phyloP scores from a whole-genome alignment of 2,113 vertebrate species.

The Paratilapia polleni region DNA sequence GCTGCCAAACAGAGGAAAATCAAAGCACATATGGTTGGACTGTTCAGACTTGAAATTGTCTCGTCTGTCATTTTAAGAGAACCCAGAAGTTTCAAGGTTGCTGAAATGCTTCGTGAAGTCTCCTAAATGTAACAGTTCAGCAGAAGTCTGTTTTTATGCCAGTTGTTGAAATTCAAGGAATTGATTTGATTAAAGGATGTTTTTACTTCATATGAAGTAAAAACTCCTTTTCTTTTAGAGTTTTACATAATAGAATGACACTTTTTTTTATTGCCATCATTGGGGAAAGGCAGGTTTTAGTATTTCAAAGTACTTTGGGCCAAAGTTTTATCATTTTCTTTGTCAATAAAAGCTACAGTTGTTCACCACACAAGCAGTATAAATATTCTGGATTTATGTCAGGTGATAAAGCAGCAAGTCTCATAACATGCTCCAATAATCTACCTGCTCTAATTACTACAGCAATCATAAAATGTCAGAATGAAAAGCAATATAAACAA shows the following conservation, averaged over 20 bases:
- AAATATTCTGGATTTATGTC: conserved; percentile 82
- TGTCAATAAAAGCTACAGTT: conserved; percentile 74
- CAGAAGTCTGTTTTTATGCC: background rate
- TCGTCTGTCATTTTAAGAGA: conserved; percentile 49
- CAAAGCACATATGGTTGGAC: conserved; percentile 60
- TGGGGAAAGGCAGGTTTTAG: background rate
- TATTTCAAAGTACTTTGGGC: conserved; percentile 20
- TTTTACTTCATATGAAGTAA: background rate
- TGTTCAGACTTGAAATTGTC: conserved; percentile 41
- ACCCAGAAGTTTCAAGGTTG: conserved; percentile 49
- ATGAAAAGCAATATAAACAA: conserved; percentile 79
- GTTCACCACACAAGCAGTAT: conserved; percentile 75
- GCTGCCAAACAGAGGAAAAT: conserved; percentile 46
- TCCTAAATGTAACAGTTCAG: background rate
- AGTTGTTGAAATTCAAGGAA: conserved; percentile 17
- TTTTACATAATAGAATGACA: background rate
- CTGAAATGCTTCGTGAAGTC: conserved; percentile 14
- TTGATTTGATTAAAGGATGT: conserved; percentile 8
- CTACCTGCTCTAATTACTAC: conserved; percentile 82
- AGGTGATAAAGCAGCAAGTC: conserved; percentile 79
- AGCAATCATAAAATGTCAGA: conserved; percentile 80
- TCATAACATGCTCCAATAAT: conserved; percentile 82
- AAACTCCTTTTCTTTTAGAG: background rate
- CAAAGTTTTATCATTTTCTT: conserved; percentile 55
- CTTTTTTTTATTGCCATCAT: background rate